These are phyloP conservation scores for Carapus acus DNA, from an alignment of 2,797 vertebrate species.

Conservation along the genomic window DNA sequence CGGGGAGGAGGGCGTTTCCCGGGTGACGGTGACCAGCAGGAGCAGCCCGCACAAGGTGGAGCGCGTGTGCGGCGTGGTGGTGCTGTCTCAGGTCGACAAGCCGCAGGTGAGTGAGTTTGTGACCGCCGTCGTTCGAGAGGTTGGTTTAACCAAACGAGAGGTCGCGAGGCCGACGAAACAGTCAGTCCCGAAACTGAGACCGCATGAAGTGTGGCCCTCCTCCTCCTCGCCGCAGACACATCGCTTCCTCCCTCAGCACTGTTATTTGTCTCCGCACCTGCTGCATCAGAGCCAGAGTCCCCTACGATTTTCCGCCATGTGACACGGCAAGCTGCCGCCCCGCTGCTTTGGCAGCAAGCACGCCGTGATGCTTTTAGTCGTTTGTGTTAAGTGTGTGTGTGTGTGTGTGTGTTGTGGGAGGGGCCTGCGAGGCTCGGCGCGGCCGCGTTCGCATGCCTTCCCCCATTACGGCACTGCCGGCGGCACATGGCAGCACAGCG, in stretches of 20 bases:
- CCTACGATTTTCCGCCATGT: too few species aligned
- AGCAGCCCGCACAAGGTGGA: slow-evolving; percentile 76
- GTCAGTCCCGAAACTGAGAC: too few species aligned
- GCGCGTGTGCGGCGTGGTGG: slow-evolving; percentile 75
- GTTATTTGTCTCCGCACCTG: too few species aligned
- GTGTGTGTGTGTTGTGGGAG: too few species aligned
- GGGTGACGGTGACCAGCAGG: slow-evolving; percentile 78
- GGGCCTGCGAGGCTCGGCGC: too few species aligned
- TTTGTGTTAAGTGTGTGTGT: slow-evolving; percentile 18
- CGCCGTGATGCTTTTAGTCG: slow-evolving; percentile 11
- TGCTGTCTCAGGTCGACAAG: slow-evolving; percentile 63
- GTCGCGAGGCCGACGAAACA: too few species aligned
- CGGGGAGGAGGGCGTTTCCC: slow-evolving; percentile 62
- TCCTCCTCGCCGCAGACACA: too few species aligned
- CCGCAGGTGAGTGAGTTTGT: slow-evolving; percentile 84
- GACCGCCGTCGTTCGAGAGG: too few species aligned
- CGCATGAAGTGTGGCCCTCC: too few species aligned
- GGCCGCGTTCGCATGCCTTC: slow-evolving; percentile 59
- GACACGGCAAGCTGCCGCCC: slow-evolving; percentile 6
- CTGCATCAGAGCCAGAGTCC: too few species aligned
- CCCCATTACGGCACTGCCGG: slow-evolving; percentile 62
- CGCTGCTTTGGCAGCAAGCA: slow-evolving; percentile 17
- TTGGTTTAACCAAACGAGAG: too few species aligned
- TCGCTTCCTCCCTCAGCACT: too few species aligned
- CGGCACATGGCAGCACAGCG: slow-evolving; percentile 67